Evolutionary conservation across 92 coral and sea anemone species (phyloP).

Genomic region (Bergia puertoricense): DNA sequence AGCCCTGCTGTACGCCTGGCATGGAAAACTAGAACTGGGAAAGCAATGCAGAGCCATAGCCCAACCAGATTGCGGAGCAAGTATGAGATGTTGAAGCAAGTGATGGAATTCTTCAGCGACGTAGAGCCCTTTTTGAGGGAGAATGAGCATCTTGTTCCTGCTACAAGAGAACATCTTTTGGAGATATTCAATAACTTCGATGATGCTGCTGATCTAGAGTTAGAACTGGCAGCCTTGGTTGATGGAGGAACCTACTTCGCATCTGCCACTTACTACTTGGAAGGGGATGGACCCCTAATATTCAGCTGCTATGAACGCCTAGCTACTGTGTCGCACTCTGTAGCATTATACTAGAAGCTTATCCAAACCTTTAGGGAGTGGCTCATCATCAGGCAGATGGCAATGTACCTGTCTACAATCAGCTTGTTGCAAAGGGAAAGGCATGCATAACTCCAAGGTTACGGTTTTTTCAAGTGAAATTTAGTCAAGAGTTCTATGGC

Average conservation of each 20-base stretch:
- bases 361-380: constrained; percentile 45
- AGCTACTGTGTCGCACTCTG: constrained; percentile 25
- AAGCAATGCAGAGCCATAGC: constrained; percentile 35
- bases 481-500: neutral
- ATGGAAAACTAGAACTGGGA: constrained; percentile 61
- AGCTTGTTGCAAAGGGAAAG: neutral
- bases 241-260: constrained; percentile 52
- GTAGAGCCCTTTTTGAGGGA: constrained; percentile 35
- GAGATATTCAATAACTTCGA: constrained; percentile 29
- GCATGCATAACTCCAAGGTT: neutral
- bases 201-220: constrained; percentile 16
- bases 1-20: constrained; percentile 61
- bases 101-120: constrained; percentile 30
- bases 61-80: constrained; percentile 46
- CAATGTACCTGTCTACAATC: neutral
- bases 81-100: constrained; percentile 49
- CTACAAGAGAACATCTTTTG: constrained; percentile 10
- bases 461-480: constrained; percentile 6
- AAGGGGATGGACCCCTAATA: constrained; percentile 41
- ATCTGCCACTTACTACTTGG: constrained; percentile 43
- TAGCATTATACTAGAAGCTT: constrained; percentile 25
- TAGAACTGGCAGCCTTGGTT: constrained; percentile 52
- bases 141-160: constrained; percentile 21
- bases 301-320: constrained; percentile 37
- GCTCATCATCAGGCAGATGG: constrained; percentile 12